Base-by-base conservation (phyloP, 2,113 vertebrate genomes). In the Tonatia bakeri region DNA sequence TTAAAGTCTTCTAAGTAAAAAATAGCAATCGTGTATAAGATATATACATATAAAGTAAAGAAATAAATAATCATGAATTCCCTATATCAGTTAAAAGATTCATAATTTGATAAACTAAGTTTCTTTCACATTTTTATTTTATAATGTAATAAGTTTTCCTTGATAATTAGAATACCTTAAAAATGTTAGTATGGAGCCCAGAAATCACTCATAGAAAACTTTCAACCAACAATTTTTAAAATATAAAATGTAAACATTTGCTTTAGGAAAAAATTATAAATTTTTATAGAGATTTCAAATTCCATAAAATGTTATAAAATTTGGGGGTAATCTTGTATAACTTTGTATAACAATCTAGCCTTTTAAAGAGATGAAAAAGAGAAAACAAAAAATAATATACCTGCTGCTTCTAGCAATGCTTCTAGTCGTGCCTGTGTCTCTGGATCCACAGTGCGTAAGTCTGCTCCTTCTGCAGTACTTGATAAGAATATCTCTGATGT, bases 351-450 rank as follows among this genome's bases (percentile, higher is more conserved):
- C 83, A 31, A 92, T 47, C 36, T 77, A 87, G 13, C 73, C 40
- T 94, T 96, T 89, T 70, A 91, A 75, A 96, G 69, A 98, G 17
- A 59, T 91, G 52, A 95, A 87, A 54, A 97, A 82, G 10, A 95
- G 9, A 80, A 54, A 1, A 87, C 43, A 93, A 97, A 94, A 54
- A 84, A 88, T 19, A 87, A 96, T 87, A 73, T 99, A 99, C 99
- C 99, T 99, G 99, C 99, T 97, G 99, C 99, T 98, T 99, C 99
- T 95, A 99, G 98, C 94, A 99, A 98, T 75, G 99, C 99, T 99
- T 99, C 99, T 76, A 99, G 98, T 96, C 99, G 98, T 84, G 99
- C 99, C 98, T 99, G 99, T 94, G 99, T 99, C 97, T 99, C 99
- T 98, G 99, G 99, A 98, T 99, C 99, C 94, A 99, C 99, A 73